Evolutionary conservation across 1,140 invertebrate species (phyloP).

Genomic region (Trypoxylus dichotomus): DNA sequence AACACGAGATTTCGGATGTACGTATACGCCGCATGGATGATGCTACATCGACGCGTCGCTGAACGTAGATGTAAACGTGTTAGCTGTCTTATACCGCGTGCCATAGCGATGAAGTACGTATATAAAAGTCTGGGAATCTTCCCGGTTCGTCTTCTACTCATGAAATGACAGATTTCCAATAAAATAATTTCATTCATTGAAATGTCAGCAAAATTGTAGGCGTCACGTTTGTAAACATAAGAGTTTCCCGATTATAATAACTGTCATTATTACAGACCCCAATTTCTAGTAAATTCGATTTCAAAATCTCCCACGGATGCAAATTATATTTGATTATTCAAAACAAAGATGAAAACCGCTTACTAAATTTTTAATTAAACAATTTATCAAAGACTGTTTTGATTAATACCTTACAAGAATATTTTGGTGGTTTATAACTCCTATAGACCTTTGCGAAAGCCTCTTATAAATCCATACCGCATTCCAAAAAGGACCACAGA

Average conservation of each 20-base stretch:
- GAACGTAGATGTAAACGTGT: not conserved
- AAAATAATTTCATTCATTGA: not conserved
- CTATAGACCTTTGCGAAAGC: too few relatives aligned
- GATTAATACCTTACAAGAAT: too few relatives aligned
- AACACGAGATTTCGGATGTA: not conserved
- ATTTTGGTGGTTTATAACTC: too few relatives aligned
- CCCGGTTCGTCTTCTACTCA: not conserved
- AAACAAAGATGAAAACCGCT: too few relatives aligned
- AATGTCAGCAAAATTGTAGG: not conserved
- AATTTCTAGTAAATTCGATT: not conserved
- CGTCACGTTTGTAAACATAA: constrained; percentile 11
- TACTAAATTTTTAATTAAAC: too few relatives aligned
- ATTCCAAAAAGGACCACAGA: too few relatives aligned
- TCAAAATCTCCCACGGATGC: not conserved
- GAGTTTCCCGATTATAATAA: not conserved
- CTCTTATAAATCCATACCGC: too few relatives aligned
- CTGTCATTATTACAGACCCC: not conserved
- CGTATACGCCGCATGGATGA: not conserved
- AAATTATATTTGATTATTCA: not conserved
- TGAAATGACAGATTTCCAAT: not conserved
- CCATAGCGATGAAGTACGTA: not conserved
- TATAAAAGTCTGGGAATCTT: not conserved
- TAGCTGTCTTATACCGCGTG: not conserved
- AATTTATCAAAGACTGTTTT: too few relatives aligned
- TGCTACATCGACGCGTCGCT: not conserved